Conservation (phyloP, 2,113 vertebrate species). For the Sceloporus undulatus region DNA sequence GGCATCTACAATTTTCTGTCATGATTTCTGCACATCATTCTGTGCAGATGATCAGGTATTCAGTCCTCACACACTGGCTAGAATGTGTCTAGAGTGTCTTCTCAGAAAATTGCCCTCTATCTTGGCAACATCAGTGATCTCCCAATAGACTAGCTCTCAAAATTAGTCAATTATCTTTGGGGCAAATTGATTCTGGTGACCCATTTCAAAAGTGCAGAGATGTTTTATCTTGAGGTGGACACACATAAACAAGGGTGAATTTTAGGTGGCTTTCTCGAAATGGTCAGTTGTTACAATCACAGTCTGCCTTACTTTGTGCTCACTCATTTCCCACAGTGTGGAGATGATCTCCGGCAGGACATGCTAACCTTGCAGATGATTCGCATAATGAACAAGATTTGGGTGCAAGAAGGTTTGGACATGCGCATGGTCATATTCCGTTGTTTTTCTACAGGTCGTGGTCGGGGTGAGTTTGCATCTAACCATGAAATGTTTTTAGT, state of each 20-base stretch:
- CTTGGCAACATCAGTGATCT: background rate
- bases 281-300: no score
- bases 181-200: background rate
- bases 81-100: background rate
- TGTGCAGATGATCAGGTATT: background rate
- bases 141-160: background rate
- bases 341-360: constrained; percentile 96
- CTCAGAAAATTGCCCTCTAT: background rate
- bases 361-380: constrained; percentile 99
- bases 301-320: background rate
- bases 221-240: background rate
- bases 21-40: background rate
- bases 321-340: constrained; percentile 79
- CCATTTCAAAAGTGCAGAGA: background rate
- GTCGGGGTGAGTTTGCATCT: constrained; percentile 78
- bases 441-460: constrained; percentile 93
- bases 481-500: background rate
- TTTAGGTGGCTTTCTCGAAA: background rate
- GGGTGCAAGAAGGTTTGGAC: constrained; percentile 97
- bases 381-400: constrained; percentile 98
- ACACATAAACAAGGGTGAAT: background rate
- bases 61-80: no score
- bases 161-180: background rate
- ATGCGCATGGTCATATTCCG: constrained; percentile 99
- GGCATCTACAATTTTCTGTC: background rate